phyloP scores from a whole-genome alignment of 2,888 invertebrate species.

The Apamea monoglypha region DNA sequence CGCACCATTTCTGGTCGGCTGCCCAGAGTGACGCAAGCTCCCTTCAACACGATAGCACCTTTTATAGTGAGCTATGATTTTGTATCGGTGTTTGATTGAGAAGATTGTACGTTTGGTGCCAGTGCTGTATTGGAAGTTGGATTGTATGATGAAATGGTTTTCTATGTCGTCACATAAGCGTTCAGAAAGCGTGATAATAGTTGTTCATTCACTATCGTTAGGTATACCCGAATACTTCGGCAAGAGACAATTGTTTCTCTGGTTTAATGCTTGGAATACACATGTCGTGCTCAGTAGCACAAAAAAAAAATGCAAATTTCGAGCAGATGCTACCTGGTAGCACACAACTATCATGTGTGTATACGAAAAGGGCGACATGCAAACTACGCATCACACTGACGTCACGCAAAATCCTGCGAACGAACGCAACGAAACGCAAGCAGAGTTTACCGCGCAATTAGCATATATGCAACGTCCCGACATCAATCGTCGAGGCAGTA shows the following conservation, averaged over 20 bases:
- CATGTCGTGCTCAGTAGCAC: neutral
- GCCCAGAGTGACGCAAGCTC: conserved; percentile 65
- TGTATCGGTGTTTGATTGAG: conserved; percentile 55
- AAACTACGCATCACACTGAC: neutral
- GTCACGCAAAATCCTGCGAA: neutral
- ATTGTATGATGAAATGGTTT: conserved; percentile 37
- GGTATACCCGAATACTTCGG: neutral
- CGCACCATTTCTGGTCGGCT: conserved; percentile 54
- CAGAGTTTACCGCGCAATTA: neutral
- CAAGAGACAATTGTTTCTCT: neutral
- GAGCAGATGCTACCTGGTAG: neutral
- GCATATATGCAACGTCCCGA: no score
- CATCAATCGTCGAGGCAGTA: no score
- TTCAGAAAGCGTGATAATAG: conserved; percentile 26
- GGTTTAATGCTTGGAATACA: neutral
- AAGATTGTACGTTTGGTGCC: conserved; percentile 51
- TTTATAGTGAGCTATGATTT: conserved; percentile 51
- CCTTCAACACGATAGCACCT: conserved; percentile 60
- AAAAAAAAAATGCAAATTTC: neutral
- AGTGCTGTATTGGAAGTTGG: conserved; percentile 20
- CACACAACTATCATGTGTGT: neutral
- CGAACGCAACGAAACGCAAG: no score
- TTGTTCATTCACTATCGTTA: neutral
- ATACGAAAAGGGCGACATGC: neutral
- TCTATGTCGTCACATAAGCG: conserved; percentile 15